A percentile compares a stretch with the other conserved stretches of the same genome.
Conservation (phyloP, 2,888 invertebrate genomes). For the Miltochrista miniata region DNA sequence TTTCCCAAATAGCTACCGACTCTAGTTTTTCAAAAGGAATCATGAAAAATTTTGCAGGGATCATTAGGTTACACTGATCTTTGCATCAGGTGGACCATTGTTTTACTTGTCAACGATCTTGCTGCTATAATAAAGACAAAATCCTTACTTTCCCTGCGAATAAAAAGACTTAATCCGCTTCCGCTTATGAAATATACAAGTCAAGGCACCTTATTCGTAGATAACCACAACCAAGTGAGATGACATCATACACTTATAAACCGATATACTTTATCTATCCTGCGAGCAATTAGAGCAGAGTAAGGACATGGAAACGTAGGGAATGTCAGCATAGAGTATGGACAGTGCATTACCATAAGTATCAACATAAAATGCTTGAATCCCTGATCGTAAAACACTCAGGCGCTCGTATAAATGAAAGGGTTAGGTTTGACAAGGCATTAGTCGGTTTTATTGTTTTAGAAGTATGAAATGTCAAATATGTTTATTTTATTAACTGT, state of each 20-base stretch:
- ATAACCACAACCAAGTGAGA: conserved; percentile 29
- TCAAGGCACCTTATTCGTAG: conserved; percentile 17
- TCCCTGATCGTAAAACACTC: conserved; percentile 46
- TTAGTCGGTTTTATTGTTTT: conserved; percentile 22
- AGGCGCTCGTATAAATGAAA: conserved; percentile 24
- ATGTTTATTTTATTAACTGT: background rate
- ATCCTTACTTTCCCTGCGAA: no score
- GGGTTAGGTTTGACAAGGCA: conserved; percentile 21
- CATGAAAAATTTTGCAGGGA: no score
- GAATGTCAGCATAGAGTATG: background rate
- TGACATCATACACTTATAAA: conserved; percentile 51
- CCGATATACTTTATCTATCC: conserved; percentile 49
- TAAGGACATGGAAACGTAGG: conserved; percentile 11
- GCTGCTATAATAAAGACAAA: no score
- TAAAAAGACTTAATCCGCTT: conserved; percentile 1
- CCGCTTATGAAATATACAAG: conserved; percentile 12
- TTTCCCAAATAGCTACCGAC: no score
- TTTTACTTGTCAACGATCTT: no score
- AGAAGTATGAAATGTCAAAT: conserved; percentile 5
- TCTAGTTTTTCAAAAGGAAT: no score
- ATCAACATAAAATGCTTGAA: conserved; percentile 53
- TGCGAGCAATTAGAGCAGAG: conserved; percentile 44
- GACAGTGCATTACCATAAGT: conserved; percentile 57
- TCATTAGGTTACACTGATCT: no score
- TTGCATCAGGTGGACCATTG: no score